phyloP scores from a whole-genome alignment of 2,113 vertebrate species.

The Limanda limanda region DNA sequence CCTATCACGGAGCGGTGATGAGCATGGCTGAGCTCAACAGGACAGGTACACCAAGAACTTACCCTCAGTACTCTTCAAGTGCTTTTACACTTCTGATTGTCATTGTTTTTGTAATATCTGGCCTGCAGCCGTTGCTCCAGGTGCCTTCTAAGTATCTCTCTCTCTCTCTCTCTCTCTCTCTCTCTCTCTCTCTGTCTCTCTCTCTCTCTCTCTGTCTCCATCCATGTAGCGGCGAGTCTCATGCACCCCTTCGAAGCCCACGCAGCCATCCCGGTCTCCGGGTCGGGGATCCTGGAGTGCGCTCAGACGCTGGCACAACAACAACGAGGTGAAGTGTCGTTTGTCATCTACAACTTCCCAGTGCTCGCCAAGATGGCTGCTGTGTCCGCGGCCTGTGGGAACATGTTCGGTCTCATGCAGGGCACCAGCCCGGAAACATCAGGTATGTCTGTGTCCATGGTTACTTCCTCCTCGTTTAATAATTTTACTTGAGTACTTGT shows the following conservation, averaged over 20 bases:
- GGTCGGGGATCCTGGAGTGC: constrained; percentile 96
- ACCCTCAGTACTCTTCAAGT: not conserved
- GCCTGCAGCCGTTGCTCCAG: constrained; percentile 25
- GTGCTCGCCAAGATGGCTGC: constrained; percentile 99
- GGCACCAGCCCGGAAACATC: constrained; percentile 98
- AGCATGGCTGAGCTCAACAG: constrained; percentile 99
- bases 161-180: not conserved
- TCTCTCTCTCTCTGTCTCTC: no score
- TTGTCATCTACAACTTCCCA: constrained; percentile 98
- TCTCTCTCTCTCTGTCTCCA: no score
- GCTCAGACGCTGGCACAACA: constrained; percentile 97
- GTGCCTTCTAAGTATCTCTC: not conserved
- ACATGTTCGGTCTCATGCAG: constrained; percentile 99
- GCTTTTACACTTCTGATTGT: not conserved
- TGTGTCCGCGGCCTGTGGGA: constrained; percentile 98
- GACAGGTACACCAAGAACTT: constrained; percentile 84
- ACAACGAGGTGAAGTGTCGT: constrained; percentile 97
- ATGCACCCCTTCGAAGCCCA: constrained; percentile 99
- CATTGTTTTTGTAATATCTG: not conserved
- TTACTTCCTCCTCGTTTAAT: not conserved
- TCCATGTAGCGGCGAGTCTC: constrained; percentile 92
- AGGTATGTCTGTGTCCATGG: constrained; percentile 79
- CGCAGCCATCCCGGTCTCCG: constrained; percentile 97
- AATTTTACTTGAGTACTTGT: no score
- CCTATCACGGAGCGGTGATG: constrained; percentile 99